Conservation (phyloP, 2,888 invertebrate genomes). For the Polydrusus cervinus region DNA sequence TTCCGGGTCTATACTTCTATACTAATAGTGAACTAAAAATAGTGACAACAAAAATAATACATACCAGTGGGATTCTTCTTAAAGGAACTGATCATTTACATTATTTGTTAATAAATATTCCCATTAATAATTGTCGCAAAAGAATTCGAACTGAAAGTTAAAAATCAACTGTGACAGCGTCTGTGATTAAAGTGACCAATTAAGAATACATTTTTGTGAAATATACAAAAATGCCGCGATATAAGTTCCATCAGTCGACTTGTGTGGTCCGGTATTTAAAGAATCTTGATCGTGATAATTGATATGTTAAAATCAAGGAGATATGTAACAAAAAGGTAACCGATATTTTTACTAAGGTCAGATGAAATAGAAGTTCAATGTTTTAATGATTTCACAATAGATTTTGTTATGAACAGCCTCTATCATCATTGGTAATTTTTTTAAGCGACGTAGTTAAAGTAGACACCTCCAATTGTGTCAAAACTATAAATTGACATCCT, state of each 20-base stretch:
- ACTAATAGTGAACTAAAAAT: neutral
- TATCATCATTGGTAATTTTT: too few species aligned
- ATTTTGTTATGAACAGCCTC: neutral
- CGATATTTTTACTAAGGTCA: neutral
- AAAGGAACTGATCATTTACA: neutral
- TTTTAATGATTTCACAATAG: neutral
- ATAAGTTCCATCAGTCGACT: slow-evolving; percentile 37
- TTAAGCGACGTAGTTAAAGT: too few species aligned
- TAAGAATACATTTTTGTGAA: slow-evolving; percentile 35
- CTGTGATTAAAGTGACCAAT: slow-evolving; percentile 43
- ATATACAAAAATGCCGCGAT: slow-evolving; percentile 49
- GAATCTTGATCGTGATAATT: slow-evolving; percentile 50
- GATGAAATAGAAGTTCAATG: neutral
- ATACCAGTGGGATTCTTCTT: neutral
- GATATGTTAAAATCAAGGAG: slow-evolving; percentile 37
- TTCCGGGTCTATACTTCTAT: neutral
- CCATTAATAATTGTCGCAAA: neutral
- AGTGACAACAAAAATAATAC: slow-evolving; percentile 6
- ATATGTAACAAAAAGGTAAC: slow-evolving; percentile 43
- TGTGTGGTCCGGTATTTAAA: slow-evolving; percentile 50
- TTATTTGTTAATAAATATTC: neutral
- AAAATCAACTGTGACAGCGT: slow-evolving; percentile 24
- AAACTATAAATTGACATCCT: too few species aligned
- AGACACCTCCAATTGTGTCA: too few species aligned
- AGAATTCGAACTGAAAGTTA: neutral